phyloP scores from a whole-genome alignment of 2,113 vertebrate genomes.

The Microtus montanus region DNA sequence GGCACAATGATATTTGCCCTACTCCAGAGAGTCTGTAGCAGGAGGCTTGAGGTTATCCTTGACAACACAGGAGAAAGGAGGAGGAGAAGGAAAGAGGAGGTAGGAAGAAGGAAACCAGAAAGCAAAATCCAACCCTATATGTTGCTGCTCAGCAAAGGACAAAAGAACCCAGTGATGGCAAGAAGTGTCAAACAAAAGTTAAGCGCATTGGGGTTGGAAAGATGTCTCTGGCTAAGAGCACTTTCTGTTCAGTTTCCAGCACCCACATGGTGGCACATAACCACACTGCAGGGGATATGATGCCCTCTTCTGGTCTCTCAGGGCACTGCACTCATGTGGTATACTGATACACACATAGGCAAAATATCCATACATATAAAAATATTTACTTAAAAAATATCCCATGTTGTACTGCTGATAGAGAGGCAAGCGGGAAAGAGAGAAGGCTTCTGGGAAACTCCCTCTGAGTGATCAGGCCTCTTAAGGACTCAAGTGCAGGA shows the following conservation, averaged over 20 bases:
- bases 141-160: neutral
- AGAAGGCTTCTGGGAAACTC: neutral
- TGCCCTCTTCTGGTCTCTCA: neutral
- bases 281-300: neutral
- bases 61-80: neutral
- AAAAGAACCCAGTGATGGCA: too few relatives aligned
- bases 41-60: neutral
- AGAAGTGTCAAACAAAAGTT: neutral
- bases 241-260: neutral
- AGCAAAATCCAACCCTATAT: neutral
- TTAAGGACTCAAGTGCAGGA: neutral
- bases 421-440: neutral
- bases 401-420: neutral
- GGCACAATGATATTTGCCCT: too few relatives aligned
- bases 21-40: neutral
- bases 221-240: neutral
- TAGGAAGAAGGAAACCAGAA: neutral
- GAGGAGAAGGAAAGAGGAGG: neutral
- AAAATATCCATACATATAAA: neutral
- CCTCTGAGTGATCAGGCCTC: neutral
- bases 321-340: neutral
- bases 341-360: neutral
- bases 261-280: neutral
- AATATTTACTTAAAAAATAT: neutral
- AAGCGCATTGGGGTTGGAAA: neutral